These are phyloP conservation scores for Cebus imitator DNA, from an alignment of 2,113 vertebrate genomes.

Conservation along the genomic window DNA sequence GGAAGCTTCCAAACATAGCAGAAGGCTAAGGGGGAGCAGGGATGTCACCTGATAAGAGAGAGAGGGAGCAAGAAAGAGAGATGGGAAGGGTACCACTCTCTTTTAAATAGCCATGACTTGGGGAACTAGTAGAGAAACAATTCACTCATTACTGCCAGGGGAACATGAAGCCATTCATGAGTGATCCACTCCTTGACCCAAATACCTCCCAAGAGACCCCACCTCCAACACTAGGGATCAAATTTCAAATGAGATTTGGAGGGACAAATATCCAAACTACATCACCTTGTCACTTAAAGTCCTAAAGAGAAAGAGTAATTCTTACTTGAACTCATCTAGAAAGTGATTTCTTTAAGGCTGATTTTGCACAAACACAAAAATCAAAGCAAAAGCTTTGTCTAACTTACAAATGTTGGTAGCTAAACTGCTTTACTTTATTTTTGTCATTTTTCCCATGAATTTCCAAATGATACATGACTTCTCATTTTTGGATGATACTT, in stretches of 20 bases:
- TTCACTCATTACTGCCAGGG: neutral
- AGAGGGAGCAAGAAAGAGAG: neutral
- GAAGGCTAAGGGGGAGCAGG: neutral
- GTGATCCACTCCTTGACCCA: neutral
- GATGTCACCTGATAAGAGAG: neutral
- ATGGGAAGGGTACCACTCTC: neutral
- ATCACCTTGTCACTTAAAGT: neutral
- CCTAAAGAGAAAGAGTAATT: neutral
- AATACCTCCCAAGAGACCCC: neutral
- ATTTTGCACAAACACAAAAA: neutral
- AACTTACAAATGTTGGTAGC: neutral
- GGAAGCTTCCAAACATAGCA: neutral
- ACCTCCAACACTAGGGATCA: neutral
- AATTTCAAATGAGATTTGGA: neutral
- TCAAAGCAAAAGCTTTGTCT: neutral
- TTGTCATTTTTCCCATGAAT: neutral
- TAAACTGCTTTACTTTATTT: neutral
- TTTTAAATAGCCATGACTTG: neutral
- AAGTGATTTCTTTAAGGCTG: neutral
- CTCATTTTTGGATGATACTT: neutral
- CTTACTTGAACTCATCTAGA: neutral
- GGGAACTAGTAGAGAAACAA: neutral
- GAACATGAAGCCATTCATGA: neutral
- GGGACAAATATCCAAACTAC: neutral
- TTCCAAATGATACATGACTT: neutral